These are phyloP conservation scores for Agrochola lychnidis DNA, from an alignment of 2,888 invertebrate species.

Conservation along the genomic window DNA sequence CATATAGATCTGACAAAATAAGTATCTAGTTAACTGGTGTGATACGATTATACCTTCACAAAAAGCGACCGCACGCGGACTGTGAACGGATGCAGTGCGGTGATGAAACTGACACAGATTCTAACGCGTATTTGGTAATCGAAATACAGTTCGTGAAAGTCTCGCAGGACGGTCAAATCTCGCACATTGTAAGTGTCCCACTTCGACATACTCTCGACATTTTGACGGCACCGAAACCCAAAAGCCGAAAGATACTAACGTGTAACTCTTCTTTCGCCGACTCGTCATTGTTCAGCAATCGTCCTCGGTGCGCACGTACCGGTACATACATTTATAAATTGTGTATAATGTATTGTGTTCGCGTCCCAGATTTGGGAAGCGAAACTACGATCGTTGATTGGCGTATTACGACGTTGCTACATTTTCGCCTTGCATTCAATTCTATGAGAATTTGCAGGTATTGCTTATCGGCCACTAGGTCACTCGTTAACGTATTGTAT, in stretches of 20 bases:
- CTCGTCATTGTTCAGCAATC: slow-evolving; percentile 80
- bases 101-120: slow-evolving; percentile 91
- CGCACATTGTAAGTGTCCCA: slow-evolving; percentile 86
- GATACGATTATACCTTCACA: slow-evolving; percentile 74
- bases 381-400: slow-evolving; percentile 88
- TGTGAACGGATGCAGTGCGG: slow-evolving; percentile 86
- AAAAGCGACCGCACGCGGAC: slow-evolving; percentile 80
- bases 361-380: slow-evolving; percentile 87
- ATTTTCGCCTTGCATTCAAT: slow-evolving; percentile 88
- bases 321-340: slow-evolving; percentile 77
- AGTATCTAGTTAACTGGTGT: slow-evolving; percentile 64
- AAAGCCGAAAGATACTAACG: slow-evolving; percentile 81
- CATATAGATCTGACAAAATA: slow-evolving; percentile 61
- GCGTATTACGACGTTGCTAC: slow-evolving; percentile 87
- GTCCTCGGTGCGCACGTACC: slow-evolving; percentile 78
- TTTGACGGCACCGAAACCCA: slow-evolving; percentile 88
- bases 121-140: slow-evolving; percentile 90
- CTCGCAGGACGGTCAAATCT: slow-evolving; percentile 88
- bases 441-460: slow-evolving; percentile 87
- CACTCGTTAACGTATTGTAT: slow-evolving; percentile 77
- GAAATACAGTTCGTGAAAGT: slow-evolving; percentile 89
- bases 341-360: slow-evolving; percentile 79
- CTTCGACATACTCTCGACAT: slow-evolving; percentile 84
- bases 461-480: slow-evolving; percentile 86
- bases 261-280: slow-evolving; percentile 80